Evolutionary conservation across 35 echinoderm and acorn worm species (phyloP), one percentile per base, ranked within the genome.

Genomic region (Heliocidaris tuberculata): DNA sequence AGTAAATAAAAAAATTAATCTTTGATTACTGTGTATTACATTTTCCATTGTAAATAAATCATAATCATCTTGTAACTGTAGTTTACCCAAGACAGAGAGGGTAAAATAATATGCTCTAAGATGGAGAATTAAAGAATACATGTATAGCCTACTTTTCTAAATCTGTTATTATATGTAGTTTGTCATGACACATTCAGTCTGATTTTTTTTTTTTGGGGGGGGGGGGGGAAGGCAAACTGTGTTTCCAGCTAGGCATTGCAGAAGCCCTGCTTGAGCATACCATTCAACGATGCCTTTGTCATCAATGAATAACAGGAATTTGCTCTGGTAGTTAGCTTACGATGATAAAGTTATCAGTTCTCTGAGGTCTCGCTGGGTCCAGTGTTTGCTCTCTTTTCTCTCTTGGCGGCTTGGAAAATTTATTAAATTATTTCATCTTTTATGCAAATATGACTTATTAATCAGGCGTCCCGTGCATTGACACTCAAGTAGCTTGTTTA

Each of bases 401-500:
- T 89, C 47, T 47, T 89, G 87, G 87, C 87, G 17, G 87, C 31
- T 78, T 78, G 65, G 59, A 78, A 78, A 78, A 32, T 89, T 89
- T 89, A 89, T 89, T 32, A 89, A 48, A 89, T 89, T 89, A 89
- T 89, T 89, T 89, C 87, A 89, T 89, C 87, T 89, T 89, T 47
- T 47, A 32, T 47, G 87, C 47, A 89, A 89, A 89, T 89, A 89
- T 89, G 47, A 89, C 87, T 89, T 89, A 89, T 89, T 89, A 89
- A 89, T 89, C 87, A 89, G 24, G 31, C 31, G 15, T 32, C 87
- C 31, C 31, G 31, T 19, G 15, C 87, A 32, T 47, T 89, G 87
- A 89, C 87, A 89, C 87, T 35, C 87, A 89, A 89, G 87, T 89
- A 48, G 87, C 87, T 89, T 89, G 87, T n/a, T 89, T 89, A 89